These are phyloP conservation scores for Branchinecta lynchi DNA, from an alignment of 1,140 invertebrate genomes.

Conservation along the genomic window DNA sequence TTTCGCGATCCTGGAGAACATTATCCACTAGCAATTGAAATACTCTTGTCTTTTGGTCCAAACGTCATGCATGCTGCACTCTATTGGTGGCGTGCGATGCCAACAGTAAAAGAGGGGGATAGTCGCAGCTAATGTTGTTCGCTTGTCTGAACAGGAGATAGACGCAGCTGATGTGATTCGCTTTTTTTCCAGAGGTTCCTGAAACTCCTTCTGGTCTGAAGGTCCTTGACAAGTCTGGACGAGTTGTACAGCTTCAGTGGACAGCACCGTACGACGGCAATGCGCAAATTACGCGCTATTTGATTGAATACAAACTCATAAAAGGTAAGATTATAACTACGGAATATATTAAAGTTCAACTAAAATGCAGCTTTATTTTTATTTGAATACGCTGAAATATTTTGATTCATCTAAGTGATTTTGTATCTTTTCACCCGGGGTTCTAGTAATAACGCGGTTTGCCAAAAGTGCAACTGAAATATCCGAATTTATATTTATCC, in stretches of 20 bases:
- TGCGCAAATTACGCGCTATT: conserved; percentile 76
- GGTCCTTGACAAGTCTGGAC: conserved; percentile 76
- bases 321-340: conserved; percentile 49
- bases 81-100: background rate
- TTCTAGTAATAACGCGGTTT: no score
- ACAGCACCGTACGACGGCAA: conserved; percentile 86
- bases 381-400: no score
- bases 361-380: no score
- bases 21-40: no score
- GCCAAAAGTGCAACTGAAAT: no score
- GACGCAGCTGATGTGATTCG: conserved; percentile 17
- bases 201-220: conserved; percentile 79
- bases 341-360: no score
- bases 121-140: conserved; percentile 16
- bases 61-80: no score
- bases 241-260: conserved; percentile 79
- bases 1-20: no score
- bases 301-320: conserved; percentile 81
- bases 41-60: no score
- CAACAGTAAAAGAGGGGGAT: conserved; percentile 14
- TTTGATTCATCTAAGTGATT: no score
- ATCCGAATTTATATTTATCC: no score
- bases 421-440: no score
- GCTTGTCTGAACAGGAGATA: conserved; percentile 2
- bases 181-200: conserved; percentile 55